Conservation (phyloP, 2,113 vertebrate species). For the Electrona antarctica region DNA sequence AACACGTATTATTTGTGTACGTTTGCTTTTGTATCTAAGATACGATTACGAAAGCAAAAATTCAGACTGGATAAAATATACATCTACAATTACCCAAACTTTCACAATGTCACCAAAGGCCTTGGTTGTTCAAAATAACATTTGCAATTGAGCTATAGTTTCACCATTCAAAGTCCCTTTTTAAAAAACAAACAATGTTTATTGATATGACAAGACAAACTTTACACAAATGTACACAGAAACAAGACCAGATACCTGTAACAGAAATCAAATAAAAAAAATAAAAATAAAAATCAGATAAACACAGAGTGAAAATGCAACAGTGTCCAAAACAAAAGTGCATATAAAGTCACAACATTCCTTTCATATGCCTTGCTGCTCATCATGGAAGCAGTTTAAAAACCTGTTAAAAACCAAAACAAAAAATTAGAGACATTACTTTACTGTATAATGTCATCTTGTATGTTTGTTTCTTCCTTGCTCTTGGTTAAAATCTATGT, state of each 20-base stretch:
- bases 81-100: conserved; percentile 25
- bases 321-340: too few species aligned
- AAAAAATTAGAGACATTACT: conserved; percentile 17
- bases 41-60: too few species aligned
- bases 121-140: conserved; percentile 42
- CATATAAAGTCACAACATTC: too few species aligned
- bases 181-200: not conserved
- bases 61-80: too few species aligned
- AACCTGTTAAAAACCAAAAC: conserved; percentile 18
- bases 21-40: too few species aligned
- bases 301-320: too few species aligned
- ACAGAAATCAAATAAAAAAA: too few species aligned
- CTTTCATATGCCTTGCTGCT: conserved; percentile 9
- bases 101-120: conserved; percentile 63
- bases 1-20: too few species aligned
- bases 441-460: conserved; percentile 39
- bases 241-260: too few species aligned
- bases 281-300: too few species aligned
- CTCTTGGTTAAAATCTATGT: not conserved
- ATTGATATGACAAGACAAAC: too few species aligned
- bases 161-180: conserved; percentile 25
- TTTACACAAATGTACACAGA: too few species aligned
- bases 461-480: conserved; percentile 27
- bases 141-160: conserved; percentile 43
- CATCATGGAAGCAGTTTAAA: conserved; percentile 15